Evolutionary conservation across 2,113 vertebrate genomes (phyloP).

Genomic region (Clupea harengus): DNA sequence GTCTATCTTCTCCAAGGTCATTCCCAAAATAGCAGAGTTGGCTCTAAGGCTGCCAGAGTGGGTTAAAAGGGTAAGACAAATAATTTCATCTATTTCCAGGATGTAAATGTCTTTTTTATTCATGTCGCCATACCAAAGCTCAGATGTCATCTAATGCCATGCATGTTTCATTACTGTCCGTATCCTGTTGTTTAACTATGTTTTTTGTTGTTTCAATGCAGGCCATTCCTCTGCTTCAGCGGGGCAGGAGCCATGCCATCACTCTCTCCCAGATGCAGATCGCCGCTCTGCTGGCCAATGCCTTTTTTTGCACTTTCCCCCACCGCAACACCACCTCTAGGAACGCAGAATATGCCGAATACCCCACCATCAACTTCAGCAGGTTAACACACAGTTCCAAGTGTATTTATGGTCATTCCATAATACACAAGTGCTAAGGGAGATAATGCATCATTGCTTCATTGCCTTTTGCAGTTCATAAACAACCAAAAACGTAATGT

Average conservation of each 20-base stretch:
- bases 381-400: slow-evolving; percentile 48
- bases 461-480: too few relatives aligned
- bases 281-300: slow-evolving; percentile 69
- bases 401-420: too few relatives aligned
- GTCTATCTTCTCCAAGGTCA: background rate
- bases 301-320: slow-evolving; percentile 75
- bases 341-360: slow-evolving; percentile 57
- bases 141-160: background rate
- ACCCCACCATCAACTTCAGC: slow-evolving; percentile 72
- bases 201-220: slow-evolving; percentile 29
- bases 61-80: slow-evolving; percentile 54
- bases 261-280: slow-evolving; percentile 70
- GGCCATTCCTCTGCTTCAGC: slow-evolving; percentile 66
- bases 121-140: background rate
- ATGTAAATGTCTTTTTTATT: background rate
- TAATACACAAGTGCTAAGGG: too few relatives aligned
- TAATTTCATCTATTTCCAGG: background rate
- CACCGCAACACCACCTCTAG: slow-evolving; percentile 54
- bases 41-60: slow-evolving; percentile 48
- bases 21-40: slow-evolving; percentile 61
- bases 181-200: background rate
- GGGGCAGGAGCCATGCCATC: slow-evolving; percentile 28
- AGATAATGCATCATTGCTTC: too few relatives aligned
- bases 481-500: too few relatives aligned
- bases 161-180: too few relatives aligned